These are phyloP conservation scores for Acanthis flammea DNA, from an alignment of 2,797 vertebrate species.

Conservation along the genomic window DNA sequence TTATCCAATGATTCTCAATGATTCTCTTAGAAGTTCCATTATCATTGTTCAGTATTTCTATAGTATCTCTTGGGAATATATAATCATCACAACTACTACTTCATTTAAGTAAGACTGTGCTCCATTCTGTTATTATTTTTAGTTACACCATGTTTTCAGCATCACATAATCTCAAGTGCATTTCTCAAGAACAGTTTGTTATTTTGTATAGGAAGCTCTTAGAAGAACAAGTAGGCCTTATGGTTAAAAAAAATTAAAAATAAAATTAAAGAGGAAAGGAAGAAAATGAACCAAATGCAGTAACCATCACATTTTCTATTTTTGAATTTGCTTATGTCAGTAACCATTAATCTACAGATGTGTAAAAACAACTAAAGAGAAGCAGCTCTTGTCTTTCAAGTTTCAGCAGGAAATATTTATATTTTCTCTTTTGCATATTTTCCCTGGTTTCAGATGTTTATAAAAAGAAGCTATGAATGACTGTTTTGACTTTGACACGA, in stretches of 20 bases:
- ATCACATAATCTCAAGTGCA: not conserved
- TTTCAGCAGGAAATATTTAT: constrained; percentile 24
- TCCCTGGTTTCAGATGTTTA: not conserved
- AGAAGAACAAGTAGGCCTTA: not conserved
- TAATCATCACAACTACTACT: not conserved
- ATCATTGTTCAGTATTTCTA: not conserved
- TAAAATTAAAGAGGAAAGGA: too few relatives aligned
- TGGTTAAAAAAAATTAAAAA: not conserved
- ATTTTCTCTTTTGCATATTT: constrained; percentile 3
- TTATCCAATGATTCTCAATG: not conserved
- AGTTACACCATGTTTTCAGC: not conserved
- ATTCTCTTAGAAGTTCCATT: not conserved
- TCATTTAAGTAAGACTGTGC: not conserved
- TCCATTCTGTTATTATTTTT: not conserved
- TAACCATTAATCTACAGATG: not conserved
- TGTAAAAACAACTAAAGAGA: not conserved
- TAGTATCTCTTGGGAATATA: not conserved
- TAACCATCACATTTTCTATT: not conserved
- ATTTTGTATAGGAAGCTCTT: not conserved
- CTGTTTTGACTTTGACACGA: not conserved
- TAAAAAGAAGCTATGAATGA: not conserved
- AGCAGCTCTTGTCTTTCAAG: not conserved
- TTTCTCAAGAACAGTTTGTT: not conserved
- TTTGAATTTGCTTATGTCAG: constrained; percentile 10
- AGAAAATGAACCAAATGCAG: not conserved